Base-by-base conservation (phyloP, 2,113 vertebrate species). In the Cairina moschata region DNA sequence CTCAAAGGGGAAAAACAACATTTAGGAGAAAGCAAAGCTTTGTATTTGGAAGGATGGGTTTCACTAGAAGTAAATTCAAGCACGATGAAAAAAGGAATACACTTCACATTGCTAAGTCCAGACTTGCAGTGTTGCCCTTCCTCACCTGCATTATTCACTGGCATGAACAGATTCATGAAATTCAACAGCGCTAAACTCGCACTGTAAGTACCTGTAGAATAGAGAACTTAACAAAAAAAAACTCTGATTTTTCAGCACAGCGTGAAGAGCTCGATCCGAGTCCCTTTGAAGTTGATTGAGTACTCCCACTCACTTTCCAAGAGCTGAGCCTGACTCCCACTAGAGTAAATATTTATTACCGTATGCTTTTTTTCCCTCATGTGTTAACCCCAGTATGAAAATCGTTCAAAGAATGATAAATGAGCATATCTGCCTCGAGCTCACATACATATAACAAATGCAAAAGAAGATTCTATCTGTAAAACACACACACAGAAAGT, bases 341-440 rank as follows among this genome's bases (percentile, higher is more conserved):
- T 84, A 86, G 56, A 93, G 76, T 72, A 96, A 96, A 93, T 48
- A 97, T 59, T 80, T 96, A 77, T 60, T 86, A 89, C 38, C 44
- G 29, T 82, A 78, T 60, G 78, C 34, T 44, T 84, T 28, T 9
- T n/a, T 68, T 94, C 81, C 76, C 52, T 72, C 73, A 62, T 59
- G 58, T 56, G 17, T 90, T 88, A 93, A 90, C 42, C 29, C 36
- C 56, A 54, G 28, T 11, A 26, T 69, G 66, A 86, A 93, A 91
- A 79, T 38, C n/a, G 44, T 5, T 12, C 52, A 34, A 88, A 80
- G 42, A 93, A 69, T 1, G 1, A 73, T 55, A 88, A 87, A n/a
- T 26, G 4, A 94, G 44, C 8, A 28, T 28, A 9, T 62, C 55
- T 71, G 50, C 62, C 56, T 34, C 38, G 17, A 74, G 54, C 38